Evolutionary conservation across 37 sponge, comb jelly and placozoan species (phyloP), one percentile per base, ranked within the genome.

Genomic region (Petrosia ficiformis): DNA sequence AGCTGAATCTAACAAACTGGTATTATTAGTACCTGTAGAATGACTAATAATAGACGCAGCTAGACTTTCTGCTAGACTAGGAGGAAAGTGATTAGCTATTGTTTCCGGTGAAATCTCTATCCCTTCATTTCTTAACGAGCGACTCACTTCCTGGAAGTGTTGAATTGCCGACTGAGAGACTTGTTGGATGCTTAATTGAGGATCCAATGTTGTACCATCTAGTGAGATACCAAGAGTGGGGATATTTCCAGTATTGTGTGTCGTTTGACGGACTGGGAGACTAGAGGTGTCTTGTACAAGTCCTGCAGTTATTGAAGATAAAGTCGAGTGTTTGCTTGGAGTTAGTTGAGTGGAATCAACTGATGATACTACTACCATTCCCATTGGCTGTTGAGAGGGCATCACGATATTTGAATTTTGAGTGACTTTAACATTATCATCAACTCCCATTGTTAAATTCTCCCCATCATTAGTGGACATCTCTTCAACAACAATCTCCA

Each of bases 401-500:
- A n/a, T n/a, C n/a, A n/a, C n/a, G n/a, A n/a, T n/a, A n/a, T n/a
- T n/a, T n/a, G n/a, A n/a, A n/a, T n/a, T n/a, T n/a, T n/a, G n/a
- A n/a, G n/a, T n/a, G n/a, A n/a, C n/a, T n/a, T n/a, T n/a, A n/a
- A n/a, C n/a, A n/a, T n/a, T n/a, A n/a, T n/a, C n/a, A n/a, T n/a
- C n/a, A n/a, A n/a, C n/a, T n/a, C n/a, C n/a, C n/a, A n/a, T n/a
- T n/a, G n/a, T n/a, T n/a, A n/a, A n/a, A n/a, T n/a, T n/a, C n/a
- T n/a, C n/a, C n/a, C 34, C 24, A 54, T 25, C 39, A 24, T 33
- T 29, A 32, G n/a, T 30, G 11, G 26, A 29, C 26, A 72, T 72
- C 52, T 4, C 39, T 8, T 76, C 84, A 24, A 70, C 60, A 65
- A 61, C 70, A 29, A 83, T 83, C 4, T 83, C 84, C 84, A 83